phyloP scores from a whole-genome alignment of 2,888 invertebrate genomes.

The Pasiphila rectangulata region DNA sequence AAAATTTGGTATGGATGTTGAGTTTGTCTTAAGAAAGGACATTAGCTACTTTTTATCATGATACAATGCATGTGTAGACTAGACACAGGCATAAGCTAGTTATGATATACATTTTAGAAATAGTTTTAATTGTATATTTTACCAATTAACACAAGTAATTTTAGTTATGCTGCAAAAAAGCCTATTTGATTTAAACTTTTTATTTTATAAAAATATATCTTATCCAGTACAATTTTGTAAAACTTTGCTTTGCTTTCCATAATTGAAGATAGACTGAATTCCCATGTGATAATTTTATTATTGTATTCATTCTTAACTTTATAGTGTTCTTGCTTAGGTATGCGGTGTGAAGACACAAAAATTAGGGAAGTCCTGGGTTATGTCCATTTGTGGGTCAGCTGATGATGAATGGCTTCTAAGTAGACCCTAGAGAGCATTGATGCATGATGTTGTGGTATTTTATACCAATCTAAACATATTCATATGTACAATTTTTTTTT shows the following conservation, averaged over 20 bases:
- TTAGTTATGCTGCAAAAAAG: conserved; percentile 24
- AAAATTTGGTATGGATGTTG: no score
- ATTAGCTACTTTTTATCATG: no score
- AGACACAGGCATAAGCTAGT: no score
- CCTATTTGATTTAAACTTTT: conserved; percentile 11
- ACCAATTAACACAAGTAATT: conserved; percentile 17
- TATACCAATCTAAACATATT: no score
- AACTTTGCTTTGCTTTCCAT: conserved; percentile 3
- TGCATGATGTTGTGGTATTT: no score
- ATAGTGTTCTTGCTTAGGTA: not conserved
- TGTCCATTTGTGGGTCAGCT: no score
- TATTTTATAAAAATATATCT: conserved; percentile 3
- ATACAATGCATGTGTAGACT: no score
- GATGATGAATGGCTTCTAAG: no score
- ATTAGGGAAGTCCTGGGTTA: not conserved
- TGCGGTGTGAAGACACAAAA: not conserved
- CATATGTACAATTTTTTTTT: no score
- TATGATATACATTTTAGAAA: conserved; percentile 19
- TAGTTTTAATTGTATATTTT: conserved; percentile 29
- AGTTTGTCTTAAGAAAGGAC: no score
- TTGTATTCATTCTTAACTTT: conserved; percentile 16
- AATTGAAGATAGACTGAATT: conserved; percentile 28
- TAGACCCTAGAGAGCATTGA: no score
- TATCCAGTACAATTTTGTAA: conserved; percentile 7
- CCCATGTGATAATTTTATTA: conserved; percentile 27